Evolutionary conservation across 2,888 invertebrate species (phyloP).

Genomic region (Hartigia nigra): DNA sequence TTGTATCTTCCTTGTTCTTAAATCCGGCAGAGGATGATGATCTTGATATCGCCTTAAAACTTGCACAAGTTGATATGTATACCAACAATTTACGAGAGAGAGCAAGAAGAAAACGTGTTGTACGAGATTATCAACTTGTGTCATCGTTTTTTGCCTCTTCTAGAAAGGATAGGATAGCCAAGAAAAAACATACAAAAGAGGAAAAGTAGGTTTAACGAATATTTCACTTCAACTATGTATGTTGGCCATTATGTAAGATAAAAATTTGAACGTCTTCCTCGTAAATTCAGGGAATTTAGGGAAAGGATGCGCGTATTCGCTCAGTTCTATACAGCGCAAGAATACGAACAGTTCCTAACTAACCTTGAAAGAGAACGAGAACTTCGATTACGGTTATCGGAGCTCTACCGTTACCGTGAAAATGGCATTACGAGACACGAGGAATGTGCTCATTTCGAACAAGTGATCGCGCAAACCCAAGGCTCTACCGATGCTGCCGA

Average conservation of each 20-base stretch:
- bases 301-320: conserved; percentile 88
- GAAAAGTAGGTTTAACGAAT: conserved; percentile 73
- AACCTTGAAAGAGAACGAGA: conserved; percentile 88
- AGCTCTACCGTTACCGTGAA: conserved; percentile 85
- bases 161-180: conserved; percentile 70
- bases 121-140: conserved; percentile 90
- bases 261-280: conserved; percentile 10
- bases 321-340: conserved; percentile 88
- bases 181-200: conserved; percentile 78
- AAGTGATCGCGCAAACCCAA: conserved; percentile 74
- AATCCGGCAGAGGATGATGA: conserved; percentile 88
- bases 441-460: conserved; percentile 90
- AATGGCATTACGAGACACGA: conserved; percentile 86
- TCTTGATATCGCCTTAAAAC: conserved; percentile 87
- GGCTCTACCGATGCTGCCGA: conserved; percentile 69
- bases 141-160: conserved; percentile 81
- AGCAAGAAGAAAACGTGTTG: conserved; percentile 88
- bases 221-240: background rate
- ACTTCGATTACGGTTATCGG: conserved; percentile 83
- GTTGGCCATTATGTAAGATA: background rate
- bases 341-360: conserved; percentile 83
- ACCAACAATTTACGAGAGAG: conserved; percentile 85
- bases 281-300: conserved; percentile 75
- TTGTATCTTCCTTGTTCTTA: conserved; percentile 86
- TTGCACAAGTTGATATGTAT: conserved; percentile 94